These are phyloP conservation scores for Melanerpes formicivorus DNA, from an alignment of 2,113 vertebrate genomes.

Conservation along the genomic window DNA sequence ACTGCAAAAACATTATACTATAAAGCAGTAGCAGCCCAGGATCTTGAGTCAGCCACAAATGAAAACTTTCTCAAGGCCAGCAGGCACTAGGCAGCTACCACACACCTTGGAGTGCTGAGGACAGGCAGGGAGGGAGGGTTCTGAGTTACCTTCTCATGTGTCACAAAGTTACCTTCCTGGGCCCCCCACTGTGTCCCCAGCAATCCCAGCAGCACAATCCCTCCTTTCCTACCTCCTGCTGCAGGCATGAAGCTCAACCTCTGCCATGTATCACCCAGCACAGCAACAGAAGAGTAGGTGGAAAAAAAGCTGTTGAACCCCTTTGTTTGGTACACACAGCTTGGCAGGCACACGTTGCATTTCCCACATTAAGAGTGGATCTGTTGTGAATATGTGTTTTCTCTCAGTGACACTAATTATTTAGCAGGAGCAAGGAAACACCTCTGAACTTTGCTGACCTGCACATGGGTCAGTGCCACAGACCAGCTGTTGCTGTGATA, in stretches of 20 bases:
- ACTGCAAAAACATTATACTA: background rate
- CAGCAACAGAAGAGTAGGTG: background rate
- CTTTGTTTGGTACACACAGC: background rate
- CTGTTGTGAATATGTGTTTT: background rate
- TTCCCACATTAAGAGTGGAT: background rate
- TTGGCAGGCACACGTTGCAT: background rate
- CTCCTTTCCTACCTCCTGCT: background rate
- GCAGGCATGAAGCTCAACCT: accelerated
- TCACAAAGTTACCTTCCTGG: background rate
- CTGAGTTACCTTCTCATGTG: background rate
- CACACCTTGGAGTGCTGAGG: background rate
- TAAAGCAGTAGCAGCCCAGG: background rate
- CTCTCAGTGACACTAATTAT: background rate
- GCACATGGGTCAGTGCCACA: background rate
- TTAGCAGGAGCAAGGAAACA: background rate
- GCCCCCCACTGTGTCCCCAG: accelerated
- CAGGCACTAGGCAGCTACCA: background rate
- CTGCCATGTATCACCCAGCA: background rate
- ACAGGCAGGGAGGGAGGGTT: background rate
- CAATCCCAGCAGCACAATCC: background rate
- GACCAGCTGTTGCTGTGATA: accelerated
- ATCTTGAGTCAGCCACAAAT: background rate
- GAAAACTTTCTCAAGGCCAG: background rate
- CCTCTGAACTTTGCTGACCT: background rate
- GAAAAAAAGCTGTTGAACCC: background rate